Conservation (phyloP, 2,113 vertebrate species). For the Odobenus rosmarus region DNA sequence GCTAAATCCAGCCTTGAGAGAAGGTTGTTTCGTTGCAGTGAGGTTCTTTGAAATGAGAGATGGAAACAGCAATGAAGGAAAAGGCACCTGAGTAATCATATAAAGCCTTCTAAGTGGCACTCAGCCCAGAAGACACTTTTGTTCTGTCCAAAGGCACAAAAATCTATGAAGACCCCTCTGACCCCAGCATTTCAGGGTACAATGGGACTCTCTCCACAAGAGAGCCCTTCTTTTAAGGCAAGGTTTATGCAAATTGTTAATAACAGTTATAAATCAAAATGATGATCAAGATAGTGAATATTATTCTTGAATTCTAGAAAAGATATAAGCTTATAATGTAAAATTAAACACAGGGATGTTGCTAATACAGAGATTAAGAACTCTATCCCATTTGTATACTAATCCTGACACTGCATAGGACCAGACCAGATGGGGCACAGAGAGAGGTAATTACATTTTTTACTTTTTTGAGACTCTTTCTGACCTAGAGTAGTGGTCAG, state of each 20-base stretch:
- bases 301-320: not conserved
- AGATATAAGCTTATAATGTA: not conserved
- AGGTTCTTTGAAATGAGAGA: constrained; percentile 44
- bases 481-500: not conserved
- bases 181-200: not conserved
- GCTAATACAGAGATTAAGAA: not conserved
- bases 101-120: not conserved
- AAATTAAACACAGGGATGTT: not conserved
- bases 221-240: not conserved
- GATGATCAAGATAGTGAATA: not conserved
- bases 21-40: not conserved
- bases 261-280: not conserved
- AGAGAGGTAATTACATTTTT: not conserved
- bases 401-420: not conserved
- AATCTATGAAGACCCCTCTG: not conserved
- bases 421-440: not conserved
- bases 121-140: not conserved
- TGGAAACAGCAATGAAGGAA: not conserved
- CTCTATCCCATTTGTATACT: not conserved
- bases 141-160: not conserved
- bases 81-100: not conserved
- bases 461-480: not conserved
- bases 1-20: constrained; percentile 14
- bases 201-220: not conserved
- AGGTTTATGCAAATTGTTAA: not conserved